Base-by-base conservation (phyloP, 2,797 vertebrate genomes). In the Sebastes cheni region DNA sequence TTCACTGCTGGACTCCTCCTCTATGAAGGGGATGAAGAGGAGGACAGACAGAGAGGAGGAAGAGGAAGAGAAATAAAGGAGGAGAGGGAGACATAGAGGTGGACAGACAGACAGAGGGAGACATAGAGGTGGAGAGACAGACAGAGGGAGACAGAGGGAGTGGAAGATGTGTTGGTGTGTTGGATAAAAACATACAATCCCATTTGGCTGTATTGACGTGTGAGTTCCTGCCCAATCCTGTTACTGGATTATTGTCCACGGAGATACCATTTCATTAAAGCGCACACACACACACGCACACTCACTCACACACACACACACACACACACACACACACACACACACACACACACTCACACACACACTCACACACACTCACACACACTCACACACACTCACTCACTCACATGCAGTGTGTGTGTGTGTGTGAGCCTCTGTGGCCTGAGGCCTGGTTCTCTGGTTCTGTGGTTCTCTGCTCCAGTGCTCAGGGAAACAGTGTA, bases 251-350 rank as follows among this genome's bases (percentile, higher is more conserved):
- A 95, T 95, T 95, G 95, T 96, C 92, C 92, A 85, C 76, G 83
- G 93, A 95, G 94, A 95, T 96, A 94, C 95, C 94, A 94, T 97
- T 97, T 96, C 95, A 95, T 97, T 96, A 96, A 95, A 95, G 94
- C 87, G 92, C 93, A 94, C 92, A 88, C 83, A 74, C 86, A 91
- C 83, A 84, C 27, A 46, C 67, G 1, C 27, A 27, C 23, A 23
- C 23, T 2, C 27, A 27, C 27, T 27, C 27, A 27, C 27, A 5
- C 27, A 27, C 27, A 4, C 60, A 23, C 34, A 13, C 56, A 32
- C 64, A 60, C 77, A 58, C 80, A 46, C 77, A 77, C 62, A 64
- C 64, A 67, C 81, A 70, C 79, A 72, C 81, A 27, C 27, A 6
- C 27, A 27, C 23, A 23, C 23, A 2, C 27, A 27, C 27, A 5